Base-by-base conservation (phyloP, 2,888 invertebrate genomes). In the Phorcus lineatus region DNA sequence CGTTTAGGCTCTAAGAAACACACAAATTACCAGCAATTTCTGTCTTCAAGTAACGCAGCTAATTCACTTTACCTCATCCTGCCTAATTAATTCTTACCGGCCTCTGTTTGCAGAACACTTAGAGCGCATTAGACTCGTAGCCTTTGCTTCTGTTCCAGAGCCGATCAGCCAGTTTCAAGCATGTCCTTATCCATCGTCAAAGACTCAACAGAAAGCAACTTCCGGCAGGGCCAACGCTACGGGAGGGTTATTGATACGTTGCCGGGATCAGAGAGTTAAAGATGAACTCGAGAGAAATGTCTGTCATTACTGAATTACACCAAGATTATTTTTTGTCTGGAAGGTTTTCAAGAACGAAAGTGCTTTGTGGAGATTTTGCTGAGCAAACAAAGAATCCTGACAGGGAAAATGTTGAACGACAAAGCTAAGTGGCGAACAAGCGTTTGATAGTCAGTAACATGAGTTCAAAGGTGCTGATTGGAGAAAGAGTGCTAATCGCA, bases 11-110 rank as follows among this genome's bases (percentile, higher is more conserved):
- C 62, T 62, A 62, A 62, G 62, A 62, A 62, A 24, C 17, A 62
- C 62, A 62, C 62, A 62, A 62, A 62, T 62, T 28, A 62, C 62
- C 62, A 62, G 62, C 62, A 62, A 17, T 24, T 62, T 62, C 24
- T 62, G 62, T 62, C 24, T 24, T 62, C 62, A 62, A 62, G 24
- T 62, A 62, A 62, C 62, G 28, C 24, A 28, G 62, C 17, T 62
- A 62, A 62, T 62, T 62, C 62, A 62, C 62, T 62, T 62, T 62
- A 28, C 28, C 28, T 28, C 62, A 62, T 62, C 62, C 16, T 16
- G 22, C 16, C 62, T 62, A 62, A 62, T 62, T 62, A 62, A 62
- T 62, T 62, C 62, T 62, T 62, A 62, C 24, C 62, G 62, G 24
- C 62, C 62, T 28, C 11, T 62, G 62, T 62, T 62, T 62, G 17